Evolutionary conservation across 1,140 invertebrate species (phyloP).

Genomic region (Pogonus chalceus): DNA sequence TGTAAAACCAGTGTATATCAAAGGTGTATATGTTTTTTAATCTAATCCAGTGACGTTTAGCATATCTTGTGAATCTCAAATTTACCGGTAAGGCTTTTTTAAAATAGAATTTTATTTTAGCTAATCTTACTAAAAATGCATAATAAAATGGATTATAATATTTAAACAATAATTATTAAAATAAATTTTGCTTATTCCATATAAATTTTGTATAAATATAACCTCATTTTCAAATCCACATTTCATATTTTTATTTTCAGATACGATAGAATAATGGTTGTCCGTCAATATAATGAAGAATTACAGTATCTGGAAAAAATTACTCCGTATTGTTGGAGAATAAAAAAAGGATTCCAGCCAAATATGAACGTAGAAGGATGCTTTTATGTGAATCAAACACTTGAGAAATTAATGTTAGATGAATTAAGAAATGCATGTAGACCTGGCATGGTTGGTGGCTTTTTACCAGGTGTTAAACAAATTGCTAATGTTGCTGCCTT

Average conservation of each 20-base stretch:
- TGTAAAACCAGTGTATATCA: no score
- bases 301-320: constrained; percentile 88
- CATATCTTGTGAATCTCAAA: no score
- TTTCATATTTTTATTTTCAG: neutral
- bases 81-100: no score
- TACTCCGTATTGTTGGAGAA: constrained; percentile 75
- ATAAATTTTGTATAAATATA: no score
- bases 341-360: constrained; percentile 98
- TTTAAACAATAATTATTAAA: neutral
- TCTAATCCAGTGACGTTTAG: no score
- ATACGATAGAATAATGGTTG: constrained; percentile 57
- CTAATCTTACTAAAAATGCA: no score
- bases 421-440: constrained; percentile 85
- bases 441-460: constrained; percentile 84
- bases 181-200: no score
- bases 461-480: constrained; percentile 97
- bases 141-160: constrained; percentile 12
- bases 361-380: constrained; percentile 99
- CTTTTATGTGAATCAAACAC: constrained; percentile 90
- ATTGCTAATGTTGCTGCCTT: constrained; percentile 98
- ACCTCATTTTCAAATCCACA: no score
- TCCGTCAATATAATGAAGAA: constrained; percentile 89
- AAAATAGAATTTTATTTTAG: no score
- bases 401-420: constrained; percentile 97
- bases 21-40: no score